These are phyloP conservation scores for Drosophila flavopinicola DNA, from an alignment of 2,888 invertebrate species.

Conservation along the genomic window DNA sequence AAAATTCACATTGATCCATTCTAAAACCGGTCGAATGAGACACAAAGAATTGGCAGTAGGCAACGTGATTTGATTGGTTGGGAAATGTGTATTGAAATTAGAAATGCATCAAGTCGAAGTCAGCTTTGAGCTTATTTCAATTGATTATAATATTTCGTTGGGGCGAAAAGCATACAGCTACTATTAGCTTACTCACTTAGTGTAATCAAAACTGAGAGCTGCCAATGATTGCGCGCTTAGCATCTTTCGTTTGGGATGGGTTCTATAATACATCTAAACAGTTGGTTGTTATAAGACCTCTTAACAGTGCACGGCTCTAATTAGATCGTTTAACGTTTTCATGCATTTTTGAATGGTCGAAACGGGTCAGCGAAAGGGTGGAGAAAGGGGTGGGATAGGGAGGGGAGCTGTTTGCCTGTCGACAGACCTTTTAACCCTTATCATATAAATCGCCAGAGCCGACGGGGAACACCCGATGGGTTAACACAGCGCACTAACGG, in stretches of 20 bases:
- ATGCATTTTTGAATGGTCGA: constrained; percentile 50
- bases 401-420: constrained; percentile 45
- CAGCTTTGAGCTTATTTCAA: no score
- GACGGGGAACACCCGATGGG: constrained; percentile 8
- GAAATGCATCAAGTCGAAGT: no score
- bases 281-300: not conserved
- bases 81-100: no score
- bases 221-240: constrained; percentile 3
- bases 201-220: no score
- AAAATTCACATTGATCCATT: no score
- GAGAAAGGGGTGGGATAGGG: not conserved
- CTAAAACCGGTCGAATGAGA: no score
- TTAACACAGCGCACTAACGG: constrained; percentile 44
- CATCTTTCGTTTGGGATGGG: not conserved
- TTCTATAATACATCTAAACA: not conserved
- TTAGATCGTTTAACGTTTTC: constrained; percentile 66
- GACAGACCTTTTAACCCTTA: constrained; percentile 74
- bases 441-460: constrained; percentile 59
- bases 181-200: no score
- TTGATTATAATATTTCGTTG: not conserved
- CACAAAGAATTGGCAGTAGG: no score
- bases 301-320: constrained; percentile 49
- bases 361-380: constrained; percentile 5
- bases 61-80: no score
- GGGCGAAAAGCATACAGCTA: no score